Base-by-base conservation (phyloP, 2,113 vertebrate species). In the Myanophis thanlyinensis region DNA sequence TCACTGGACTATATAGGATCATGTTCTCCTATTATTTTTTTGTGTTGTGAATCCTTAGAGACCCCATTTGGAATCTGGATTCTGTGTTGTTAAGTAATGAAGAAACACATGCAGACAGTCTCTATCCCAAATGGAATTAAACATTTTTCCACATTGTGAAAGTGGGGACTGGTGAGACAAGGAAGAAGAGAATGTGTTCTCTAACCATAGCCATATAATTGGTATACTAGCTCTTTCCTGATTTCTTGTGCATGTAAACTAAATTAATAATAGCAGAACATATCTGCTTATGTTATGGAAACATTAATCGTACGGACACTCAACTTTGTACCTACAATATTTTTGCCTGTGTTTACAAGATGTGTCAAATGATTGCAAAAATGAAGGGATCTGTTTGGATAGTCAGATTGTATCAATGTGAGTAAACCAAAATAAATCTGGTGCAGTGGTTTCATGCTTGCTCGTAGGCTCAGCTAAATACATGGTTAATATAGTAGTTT, bases 21-120 rank as follows among this genome's bases (percentile, higher is more conserved):
- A 52, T 85, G 46, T 13, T 53, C 86, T 88, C 22, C 52, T 93
- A n/a, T 85, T 89, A 88, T 27, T 59, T 18, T 92, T 89, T 91
- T 30, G 56, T n/a, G 1, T 88, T 49, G 87, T 22, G 48, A 92
- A 59, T 0, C 49, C 46, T 89, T 46, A 0, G 49, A 86, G 62
- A 62, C 25, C 30, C 44, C 35, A 88, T 62, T 48, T 84, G 73
- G 89, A 85, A 67, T 90, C 20, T 62, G 88, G 86, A 49, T 85
- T 0, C 0, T 27, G 85, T 91, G 44, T 59, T 59, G 90, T 44
- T 49, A 1, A 40, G 35, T 22, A n/a, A 18, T 67, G 62, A 91
- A 89, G 0, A 0, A 12, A 40, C 0, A 1, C 2, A 3, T 44
- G 62, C 87, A 91, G 59, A 30, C 15, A 30, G 6, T 20, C 0